Evolutionary conservation across 2,113 vertebrate genomes (phyloP).

Genomic region (Chaetops frenatus): DNA sequence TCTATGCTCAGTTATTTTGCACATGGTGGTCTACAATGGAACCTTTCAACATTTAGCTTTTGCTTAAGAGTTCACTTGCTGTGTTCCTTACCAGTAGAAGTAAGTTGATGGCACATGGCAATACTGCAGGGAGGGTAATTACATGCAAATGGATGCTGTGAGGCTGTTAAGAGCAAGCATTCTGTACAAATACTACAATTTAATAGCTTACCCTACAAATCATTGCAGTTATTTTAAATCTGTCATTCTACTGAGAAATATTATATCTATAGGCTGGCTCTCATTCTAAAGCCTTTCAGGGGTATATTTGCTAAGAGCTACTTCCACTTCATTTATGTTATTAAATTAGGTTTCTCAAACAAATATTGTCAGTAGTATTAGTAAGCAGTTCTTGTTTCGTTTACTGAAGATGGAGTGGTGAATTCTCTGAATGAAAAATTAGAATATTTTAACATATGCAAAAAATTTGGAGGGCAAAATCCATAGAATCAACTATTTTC

Average conservation of each 20-base stretch:
- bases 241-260: slow-evolving; percentile 2
- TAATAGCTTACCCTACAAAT: slow-evolving; percentile 20
- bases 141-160: not conserved
- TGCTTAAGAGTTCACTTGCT: not conserved
- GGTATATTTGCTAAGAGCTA: slow-evolving; percentile 7
- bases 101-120: not conserved
- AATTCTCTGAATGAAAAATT: slow-evolving; percentile 16
- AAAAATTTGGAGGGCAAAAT: not conserved
- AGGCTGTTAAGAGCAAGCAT: not conserved
- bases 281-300: slow-evolving; percentile 29
- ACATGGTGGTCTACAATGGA: not conserved
- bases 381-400: not conserved
- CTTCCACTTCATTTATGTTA: slow-evolving; percentile 43
- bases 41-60: not conserved
- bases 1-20: not conserved
- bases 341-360: slow-evolving; percentile 46
- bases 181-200: not conserved
- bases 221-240: slow-evolving; percentile 1
- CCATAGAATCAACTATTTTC: not conserved
- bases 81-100: not conserved
- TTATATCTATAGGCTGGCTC: slow-evolving; percentile 6
- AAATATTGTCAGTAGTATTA: slow-evolving; percentile 24
- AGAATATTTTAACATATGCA: not conserved
- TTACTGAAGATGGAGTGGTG: not conserved
- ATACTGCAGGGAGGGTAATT: not conserved